phyloP scores from a whole-genome alignment of 2,888 invertebrate species.

The Melolontha melolontha region DNA sequence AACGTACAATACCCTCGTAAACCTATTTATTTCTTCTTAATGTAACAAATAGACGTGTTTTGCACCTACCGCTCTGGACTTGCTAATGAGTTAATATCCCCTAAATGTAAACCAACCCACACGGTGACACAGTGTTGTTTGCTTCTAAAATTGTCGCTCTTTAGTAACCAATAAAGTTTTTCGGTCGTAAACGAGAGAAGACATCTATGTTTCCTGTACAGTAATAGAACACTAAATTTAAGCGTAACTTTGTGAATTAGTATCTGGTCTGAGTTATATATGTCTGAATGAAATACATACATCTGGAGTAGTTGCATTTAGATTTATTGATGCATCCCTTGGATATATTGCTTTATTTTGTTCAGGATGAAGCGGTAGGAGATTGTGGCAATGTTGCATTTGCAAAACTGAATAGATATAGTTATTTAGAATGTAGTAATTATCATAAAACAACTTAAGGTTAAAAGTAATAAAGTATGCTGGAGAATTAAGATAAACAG shows the following conservation, averaged over 20 bases:
- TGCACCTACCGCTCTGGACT: constrained; percentile 1
- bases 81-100: constrained; percentile 31
- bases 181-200: constrained; percentile 14
- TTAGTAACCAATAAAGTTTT: constrained; percentile 29
- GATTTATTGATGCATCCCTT: too few species aligned
- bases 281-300: too few species aligned
- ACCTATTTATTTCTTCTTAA: constrained; percentile 4
- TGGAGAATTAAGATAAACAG: too few species aligned
- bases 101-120: constrained; percentile 20
- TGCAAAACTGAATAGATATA: too few species aligned
- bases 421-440: too few species aligned
- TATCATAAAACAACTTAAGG: too few species aligned
- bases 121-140: constrained; percentile 8
- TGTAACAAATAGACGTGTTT: not conserved
- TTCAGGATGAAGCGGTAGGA: too few species aligned
- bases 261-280: not conserved
- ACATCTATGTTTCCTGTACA: constrained; percentile 34
- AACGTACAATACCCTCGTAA: too few species aligned
- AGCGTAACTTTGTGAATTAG: constrained; percentile 9
- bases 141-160: constrained; percentile 28
- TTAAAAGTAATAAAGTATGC: too few species aligned
- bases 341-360: not conserved
- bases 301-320: too few species aligned
- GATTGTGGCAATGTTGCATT: too few species aligned
- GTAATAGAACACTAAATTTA: constrained; percentile 27